A percentile compares a stretch with the other conserved stretches of the same genome.
Evolutionary conservation across 1,140 invertebrate species (phyloP).

Genomic region (Carposina sasakii): DNA sequence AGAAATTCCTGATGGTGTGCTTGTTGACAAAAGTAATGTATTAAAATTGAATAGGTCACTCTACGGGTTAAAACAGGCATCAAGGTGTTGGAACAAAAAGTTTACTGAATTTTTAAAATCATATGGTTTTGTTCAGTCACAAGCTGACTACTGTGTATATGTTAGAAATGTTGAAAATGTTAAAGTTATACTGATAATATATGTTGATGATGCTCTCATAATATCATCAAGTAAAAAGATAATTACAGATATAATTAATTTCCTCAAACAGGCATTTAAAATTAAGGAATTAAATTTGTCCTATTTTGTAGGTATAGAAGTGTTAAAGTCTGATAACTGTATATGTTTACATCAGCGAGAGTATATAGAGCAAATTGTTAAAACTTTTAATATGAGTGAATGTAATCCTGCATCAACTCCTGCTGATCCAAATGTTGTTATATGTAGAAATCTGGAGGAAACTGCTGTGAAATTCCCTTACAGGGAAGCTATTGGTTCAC

Average conservation of each 20-base stretch:
- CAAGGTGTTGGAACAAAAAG: conserved; percentile 37
- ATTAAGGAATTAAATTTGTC: no score
- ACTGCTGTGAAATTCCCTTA: no score
- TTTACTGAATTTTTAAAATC: conserved; percentile 32
- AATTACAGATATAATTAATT: background rate
- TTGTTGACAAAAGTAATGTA: conserved; percentile 7
- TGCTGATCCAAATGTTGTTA: no score
- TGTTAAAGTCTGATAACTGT: no score
- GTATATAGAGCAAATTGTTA: no score
- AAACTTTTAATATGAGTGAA: no score
- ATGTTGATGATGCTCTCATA: background rate
- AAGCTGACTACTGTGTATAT: conserved; percentile 30
- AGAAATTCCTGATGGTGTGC: conserved; percentile 10
- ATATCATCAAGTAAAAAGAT: background rate
- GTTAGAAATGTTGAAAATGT: conserved; percentile 15
- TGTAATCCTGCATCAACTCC: no score
- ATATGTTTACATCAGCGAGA: no score
- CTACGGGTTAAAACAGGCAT: conserved; percentile 39
- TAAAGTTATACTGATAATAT: conserved; percentile 1
- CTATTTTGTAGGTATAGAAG: no score
- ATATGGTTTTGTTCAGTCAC: conserved; percentile 29
- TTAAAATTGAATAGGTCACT: conserved; percentile 30
- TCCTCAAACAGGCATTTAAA: background rate
- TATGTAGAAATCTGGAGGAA: no score
- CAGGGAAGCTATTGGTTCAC: no score